phyloP scores from a whole-genome alignment of 2,888 invertebrate genomes.

The Agrochola lota region DNA sequence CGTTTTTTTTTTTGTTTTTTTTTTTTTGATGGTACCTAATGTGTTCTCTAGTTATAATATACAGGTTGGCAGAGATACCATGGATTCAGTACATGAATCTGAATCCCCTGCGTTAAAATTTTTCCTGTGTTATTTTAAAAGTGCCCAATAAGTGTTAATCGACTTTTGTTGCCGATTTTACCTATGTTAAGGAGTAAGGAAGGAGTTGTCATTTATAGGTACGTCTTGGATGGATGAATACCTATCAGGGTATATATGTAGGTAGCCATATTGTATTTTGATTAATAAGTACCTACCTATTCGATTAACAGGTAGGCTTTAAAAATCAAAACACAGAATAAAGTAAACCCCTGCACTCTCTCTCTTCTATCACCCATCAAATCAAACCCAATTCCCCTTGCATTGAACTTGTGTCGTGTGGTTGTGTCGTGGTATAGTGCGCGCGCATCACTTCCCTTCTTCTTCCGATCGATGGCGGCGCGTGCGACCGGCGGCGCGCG shows the following conservation, averaged over 20 bases:
- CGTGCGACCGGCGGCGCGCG: constrained; percentile 66
- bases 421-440: constrained; percentile 40
- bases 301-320: background rate
- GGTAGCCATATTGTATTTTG: no score
- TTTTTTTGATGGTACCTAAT: no score
- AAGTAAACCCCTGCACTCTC: background rate
- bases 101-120: no score
- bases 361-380: background rate
- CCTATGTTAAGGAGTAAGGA: background rate
- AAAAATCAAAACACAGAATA: background rate
- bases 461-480: constrained; percentile 56
- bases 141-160: no score
- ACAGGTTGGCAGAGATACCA: no score
- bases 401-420: constrained; percentile 18
- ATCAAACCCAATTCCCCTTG: constrained; percentile 31
- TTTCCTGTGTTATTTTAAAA: no score
- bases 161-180: no score
- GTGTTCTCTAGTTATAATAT: no score
- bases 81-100: no score
- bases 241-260: no score
- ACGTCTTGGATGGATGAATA: no score
- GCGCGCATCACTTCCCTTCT: constrained; percentile 53
- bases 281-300: background rate
- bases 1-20: no score
- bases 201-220: background rate